Percentiles rank a stretch among this genome's conserved stretches.
Evolutionary conservation across 2,888 invertebrate species (phyloP).

Genomic region (Drosophila meridionalis): DNA sequence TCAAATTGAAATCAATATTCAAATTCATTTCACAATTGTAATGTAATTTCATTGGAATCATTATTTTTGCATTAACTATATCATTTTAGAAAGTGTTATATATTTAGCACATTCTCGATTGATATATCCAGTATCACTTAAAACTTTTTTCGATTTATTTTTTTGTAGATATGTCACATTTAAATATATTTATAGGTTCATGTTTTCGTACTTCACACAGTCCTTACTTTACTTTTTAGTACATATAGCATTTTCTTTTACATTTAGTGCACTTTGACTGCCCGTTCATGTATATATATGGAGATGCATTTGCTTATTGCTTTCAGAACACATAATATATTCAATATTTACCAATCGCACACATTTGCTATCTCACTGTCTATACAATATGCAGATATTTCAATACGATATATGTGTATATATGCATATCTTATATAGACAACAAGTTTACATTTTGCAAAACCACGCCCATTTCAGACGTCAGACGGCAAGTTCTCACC

Average conservation of each 20-base stretch:
- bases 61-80: not conserved
- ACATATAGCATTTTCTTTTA: not conserved
- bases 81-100: not conserved
- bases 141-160: too few species aligned
- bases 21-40: not conserved
- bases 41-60: not conserved
- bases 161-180: not conserved
- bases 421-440: not conserved
- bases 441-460: constrained; percentile 18
- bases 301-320: not conserved
- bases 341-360: constrained; percentile 19
- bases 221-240: not conserved
- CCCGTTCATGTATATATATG: not conserved
- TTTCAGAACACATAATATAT: not conserved
- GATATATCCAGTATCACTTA: not conserved
- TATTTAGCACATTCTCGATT: not conserved
- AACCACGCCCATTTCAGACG: constrained; percentile 23
- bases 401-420: not conserved
- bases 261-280: constrained; percentile 3
- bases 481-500: constrained; percentile 42
- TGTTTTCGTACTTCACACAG: too few species aligned
- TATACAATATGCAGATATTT: not conserved
- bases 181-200: not conserved
- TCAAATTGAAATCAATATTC: not conserved
- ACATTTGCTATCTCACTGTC: constrained; percentile 25